Evolutionary conservation across 2,113 vertebrate species (phyloP).

Genomic region (Erythrolamprus reginae): DNA sequence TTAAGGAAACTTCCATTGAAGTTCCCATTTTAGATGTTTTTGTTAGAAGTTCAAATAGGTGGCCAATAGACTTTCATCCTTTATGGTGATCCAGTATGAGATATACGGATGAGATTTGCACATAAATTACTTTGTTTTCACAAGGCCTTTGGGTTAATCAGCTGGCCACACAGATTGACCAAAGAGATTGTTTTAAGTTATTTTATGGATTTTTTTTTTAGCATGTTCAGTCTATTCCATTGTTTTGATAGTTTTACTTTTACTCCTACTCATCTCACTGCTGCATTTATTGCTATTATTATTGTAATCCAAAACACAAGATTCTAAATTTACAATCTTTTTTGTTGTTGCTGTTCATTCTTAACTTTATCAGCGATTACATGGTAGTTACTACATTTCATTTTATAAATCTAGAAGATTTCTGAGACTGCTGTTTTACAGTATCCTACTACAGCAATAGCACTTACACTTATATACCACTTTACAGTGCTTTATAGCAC

Average conservation of each 20-base stretch:
- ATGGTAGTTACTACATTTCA: not conserved
- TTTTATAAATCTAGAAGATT: not conserved
- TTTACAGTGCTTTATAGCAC: too few species aligned
- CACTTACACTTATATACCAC: not conserved
- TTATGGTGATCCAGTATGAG: not conserved
- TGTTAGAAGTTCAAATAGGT: not conserved
- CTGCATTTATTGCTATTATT: not conserved
- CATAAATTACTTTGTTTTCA: not conserved
- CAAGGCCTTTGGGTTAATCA: not conserved
- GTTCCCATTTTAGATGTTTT: not conserved
- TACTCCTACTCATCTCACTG: not conserved
- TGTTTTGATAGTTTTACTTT: not conserved
- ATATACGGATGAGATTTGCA: not conserved
- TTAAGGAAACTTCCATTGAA: not conserved
- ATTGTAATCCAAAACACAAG: not conserved
- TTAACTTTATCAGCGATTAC: not conserved
- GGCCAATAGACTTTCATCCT: not conserved
- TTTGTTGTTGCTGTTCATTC: not conserved
- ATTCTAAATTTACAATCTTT: not conserved
- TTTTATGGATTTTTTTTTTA: not conserved
- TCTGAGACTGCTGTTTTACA: not conserved
- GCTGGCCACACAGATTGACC: not conserved
- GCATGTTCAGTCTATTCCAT: not conserved
- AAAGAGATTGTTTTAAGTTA: not conserved
- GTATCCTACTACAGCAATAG: not conserved